Evolutionary conservation across 1,140 invertebrate genomes (phyloP).

Genomic region (Drosophila jambulina): DNA sequence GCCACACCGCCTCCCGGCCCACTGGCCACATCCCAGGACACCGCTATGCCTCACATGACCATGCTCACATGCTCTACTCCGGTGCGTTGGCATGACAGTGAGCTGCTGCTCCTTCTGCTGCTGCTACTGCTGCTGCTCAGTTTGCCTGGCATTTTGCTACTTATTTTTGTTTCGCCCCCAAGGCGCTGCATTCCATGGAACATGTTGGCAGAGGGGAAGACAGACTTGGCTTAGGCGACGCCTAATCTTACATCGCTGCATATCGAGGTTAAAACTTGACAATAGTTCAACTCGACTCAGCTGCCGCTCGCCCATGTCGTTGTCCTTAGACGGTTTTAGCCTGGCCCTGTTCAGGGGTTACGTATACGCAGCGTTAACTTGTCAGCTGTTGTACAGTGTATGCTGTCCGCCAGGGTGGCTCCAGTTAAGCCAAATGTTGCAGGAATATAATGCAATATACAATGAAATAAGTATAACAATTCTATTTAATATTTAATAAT

Average conservation of each 20-base stretch:
- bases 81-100: constrained; percentile 50
- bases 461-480: not conserved
- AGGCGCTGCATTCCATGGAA: constrained; percentile 56
- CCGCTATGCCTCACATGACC: constrained; percentile 24
- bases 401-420: constrained; percentile 9
- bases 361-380: constrained; percentile 66
- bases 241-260: constrained; percentile 78
- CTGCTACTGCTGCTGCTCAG: constrained; percentile 12
- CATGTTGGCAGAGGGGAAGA: constrained; percentile 10
- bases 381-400: constrained; percentile 24
- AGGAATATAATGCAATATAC: not conserved
- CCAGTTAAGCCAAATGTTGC: not conserved
- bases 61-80: constrained; percentile 23
- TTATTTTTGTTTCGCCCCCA: constrained; percentile 68
- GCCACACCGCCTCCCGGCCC: not conserved
- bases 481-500: not conserved
- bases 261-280: constrained; percentile 82
- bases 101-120: constrained; percentile 5
- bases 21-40: not conserved
- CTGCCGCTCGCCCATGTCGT: constrained; percentile 59
- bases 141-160: constrained; percentile 60
- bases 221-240: constrained; percentile 39
- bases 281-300: constrained; percentile 81
- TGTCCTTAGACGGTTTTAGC: constrained; percentile 66
- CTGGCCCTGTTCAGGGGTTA: constrained; percentile 58